Percentiles rank a stretch among this genome's conserved stretches.
Conservation (phyloP, 2,797 vertebrate species). For the Sebastes steindachneri region DNA sequence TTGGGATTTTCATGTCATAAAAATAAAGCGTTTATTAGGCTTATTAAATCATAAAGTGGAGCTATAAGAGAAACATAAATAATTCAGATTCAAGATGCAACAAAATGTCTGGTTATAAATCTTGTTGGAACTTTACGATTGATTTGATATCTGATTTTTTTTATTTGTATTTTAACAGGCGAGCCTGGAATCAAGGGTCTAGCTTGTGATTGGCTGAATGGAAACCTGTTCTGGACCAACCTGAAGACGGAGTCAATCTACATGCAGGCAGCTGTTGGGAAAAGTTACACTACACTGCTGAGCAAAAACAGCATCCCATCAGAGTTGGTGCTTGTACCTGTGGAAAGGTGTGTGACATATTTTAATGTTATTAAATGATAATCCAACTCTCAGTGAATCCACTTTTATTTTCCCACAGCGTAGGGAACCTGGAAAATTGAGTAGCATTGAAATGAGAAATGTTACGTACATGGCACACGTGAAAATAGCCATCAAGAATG, state of each 20-base stretch:
- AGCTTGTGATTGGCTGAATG: constrained; percentile 90
- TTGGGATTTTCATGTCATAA: too few species aligned
- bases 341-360: constrained; percentile 79
- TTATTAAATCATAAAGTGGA: neutral
- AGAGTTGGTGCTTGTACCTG: constrained; percentile 86
- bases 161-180: constrained; percentile 70
- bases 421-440: neutral
- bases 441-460: neutral
- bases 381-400: neutral
- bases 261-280: constrained; percentile 82
- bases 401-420: neutral
- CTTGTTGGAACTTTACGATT: too few species aligned
- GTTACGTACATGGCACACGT: too few species aligned
- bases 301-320: constrained; percentile 85
- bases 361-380: neutral
- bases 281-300: constrained; percentile 82
- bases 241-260: constrained; percentile 78
- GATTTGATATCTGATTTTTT: neutral
- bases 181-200: constrained; percentile 83
- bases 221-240: constrained; percentile 93
- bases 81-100: too few species aligned
- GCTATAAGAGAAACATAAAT: neutral
- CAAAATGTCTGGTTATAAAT: too few species aligned
- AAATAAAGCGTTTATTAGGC: neutral
- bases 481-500: neutral